Percentiles rank a stretch among this genome's conserved stretches.
These are phyloP conservation scores for Chiroxiphia lanceolata DNA, from an alignment of 2,797 vertebrate species.

Conservation along the genomic window DNA sequence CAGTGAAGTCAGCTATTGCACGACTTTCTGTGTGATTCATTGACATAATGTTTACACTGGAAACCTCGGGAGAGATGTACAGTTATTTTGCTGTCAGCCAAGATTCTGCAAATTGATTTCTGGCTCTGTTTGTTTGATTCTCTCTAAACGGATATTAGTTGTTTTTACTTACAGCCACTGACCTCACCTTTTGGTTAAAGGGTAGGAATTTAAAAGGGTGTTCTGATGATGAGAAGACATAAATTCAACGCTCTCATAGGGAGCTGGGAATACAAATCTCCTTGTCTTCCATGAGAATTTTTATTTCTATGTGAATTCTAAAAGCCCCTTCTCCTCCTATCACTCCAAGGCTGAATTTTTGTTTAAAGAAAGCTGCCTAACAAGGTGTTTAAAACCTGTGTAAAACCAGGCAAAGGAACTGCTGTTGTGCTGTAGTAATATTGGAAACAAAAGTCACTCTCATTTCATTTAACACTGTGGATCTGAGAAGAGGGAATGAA, in stretches of 20 bases:
- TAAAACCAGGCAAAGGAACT: neutral
- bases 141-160: neutral
- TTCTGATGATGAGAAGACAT: neutral
- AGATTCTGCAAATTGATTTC: slow-evolving; percentile 12
- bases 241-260: neutral
- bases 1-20: neutral
- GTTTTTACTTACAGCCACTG: neutral
- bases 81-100: neutral
- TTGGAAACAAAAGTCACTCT: neutral
- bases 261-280: neutral
- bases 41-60: neutral
- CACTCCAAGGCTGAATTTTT: neutral
- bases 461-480: neutral
- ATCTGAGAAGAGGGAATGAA: neutral
- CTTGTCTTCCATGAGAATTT: neutral
- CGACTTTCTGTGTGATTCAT: neutral
- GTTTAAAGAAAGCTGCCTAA: neutral
- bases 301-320: neutral
- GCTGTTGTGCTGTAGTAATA: neutral
- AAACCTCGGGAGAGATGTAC: neutral
- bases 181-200: neutral
- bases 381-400: neutral
- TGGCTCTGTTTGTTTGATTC: neutral
- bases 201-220: neutral
- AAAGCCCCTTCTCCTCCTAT: neutral